phyloP scores from a whole-genome alignment of 2,888 invertebrate genomes.

The Itoplectis maculator region DNA sequence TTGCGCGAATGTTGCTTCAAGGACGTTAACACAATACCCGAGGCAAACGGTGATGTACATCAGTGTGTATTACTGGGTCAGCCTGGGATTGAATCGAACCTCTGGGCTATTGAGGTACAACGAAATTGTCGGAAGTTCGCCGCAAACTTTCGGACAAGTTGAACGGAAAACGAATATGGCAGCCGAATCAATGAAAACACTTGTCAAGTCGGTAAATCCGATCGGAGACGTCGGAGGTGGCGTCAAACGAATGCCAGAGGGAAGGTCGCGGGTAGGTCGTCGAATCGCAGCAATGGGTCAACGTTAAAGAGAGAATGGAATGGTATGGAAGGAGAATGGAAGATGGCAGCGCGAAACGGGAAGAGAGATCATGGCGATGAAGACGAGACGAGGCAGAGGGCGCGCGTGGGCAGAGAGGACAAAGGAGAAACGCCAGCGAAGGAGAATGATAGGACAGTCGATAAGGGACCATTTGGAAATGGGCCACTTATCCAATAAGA shows the following conservation, averaged over 20 bases:
- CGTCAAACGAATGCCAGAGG: slow-evolving; percentile 49
- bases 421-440: slow-evolving; percentile 63
- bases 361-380: slow-evolving; percentile 61
- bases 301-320: slow-evolving; percentile 27
- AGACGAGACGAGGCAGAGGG: slow-evolving; percentile 51
- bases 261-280: slow-evolving; percentile 23
- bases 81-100: too few species aligned
- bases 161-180: neutral
- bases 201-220: slow-evolving; percentile 42
- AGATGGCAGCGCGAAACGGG: slow-evolving; percentile 21
- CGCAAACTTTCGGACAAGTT: too few species aligned
- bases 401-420: slow-evolving; percentile 53
- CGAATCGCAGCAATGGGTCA: slow-evolving; percentile 25
- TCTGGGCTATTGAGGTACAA: too few species aligned
- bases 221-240: slow-evolving; percentile 25
- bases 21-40: neutral
- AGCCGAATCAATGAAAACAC: slow-evolving; percentile 9
- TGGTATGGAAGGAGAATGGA: slow-evolving; percentile 29
- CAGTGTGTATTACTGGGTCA: neutral
- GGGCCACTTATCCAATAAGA: slow-evolving; percentile 73
- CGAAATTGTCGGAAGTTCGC: too few species aligned
- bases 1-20: neutral
- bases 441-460: slow-evolving; percentile 68
- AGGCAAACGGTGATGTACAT: neutral
- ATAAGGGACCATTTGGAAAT: slow-evolving; percentile 71